phyloP scores from a whole-genome alignment of 2,888 invertebrate species.

The Sipha maydis region DNA sequence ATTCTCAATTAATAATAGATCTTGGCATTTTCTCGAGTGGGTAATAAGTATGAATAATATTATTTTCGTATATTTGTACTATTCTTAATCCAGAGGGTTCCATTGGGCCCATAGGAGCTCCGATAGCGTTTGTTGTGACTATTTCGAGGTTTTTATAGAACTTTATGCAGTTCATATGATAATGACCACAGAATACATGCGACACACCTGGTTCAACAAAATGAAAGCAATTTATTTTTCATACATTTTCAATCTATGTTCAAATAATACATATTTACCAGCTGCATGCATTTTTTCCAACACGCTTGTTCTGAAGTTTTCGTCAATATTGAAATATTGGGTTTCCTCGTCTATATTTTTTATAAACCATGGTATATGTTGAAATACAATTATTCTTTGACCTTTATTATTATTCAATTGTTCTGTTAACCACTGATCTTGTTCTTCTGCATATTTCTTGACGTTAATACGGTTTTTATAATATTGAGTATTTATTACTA shows the following conservation, averaged over 20 bases:
- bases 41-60: constrained; percentile 68
- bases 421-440: constrained; percentile 68
- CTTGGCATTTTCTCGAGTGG: constrained; percentile 66
- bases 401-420: constrained; percentile 66
- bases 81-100: constrained; percentile 68
- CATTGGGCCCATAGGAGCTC: constrained; percentile 68
- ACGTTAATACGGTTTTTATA: constrained; percentile 64
- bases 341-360: constrained; percentile 66
- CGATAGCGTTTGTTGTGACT: constrained; percentile 70
- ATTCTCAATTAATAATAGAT: neutral
- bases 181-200: constrained; percentile 70
- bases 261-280: constrained; percentile 65
- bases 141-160: constrained; percentile 68
- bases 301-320: constrained; percentile 66
- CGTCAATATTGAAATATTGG: constrained; percentile 68
- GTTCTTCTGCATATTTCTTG: constrained; percentile 67
- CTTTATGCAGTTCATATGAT: constrained; percentile 69
- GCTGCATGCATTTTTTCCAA: constrained; percentile 68
- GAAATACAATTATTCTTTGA: constrained; percentile 68
- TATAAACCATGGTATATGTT: constrained; percentile 70
- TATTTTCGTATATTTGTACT: constrained; percentile 67
- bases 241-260: neutral
- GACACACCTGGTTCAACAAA: constrained; percentile 67
- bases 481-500: constrained; percentile 70
- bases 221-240: neutral